phyloP scores from a whole-genome alignment of 2,113 vertebrate species.

The Nibea coibor region DNA sequence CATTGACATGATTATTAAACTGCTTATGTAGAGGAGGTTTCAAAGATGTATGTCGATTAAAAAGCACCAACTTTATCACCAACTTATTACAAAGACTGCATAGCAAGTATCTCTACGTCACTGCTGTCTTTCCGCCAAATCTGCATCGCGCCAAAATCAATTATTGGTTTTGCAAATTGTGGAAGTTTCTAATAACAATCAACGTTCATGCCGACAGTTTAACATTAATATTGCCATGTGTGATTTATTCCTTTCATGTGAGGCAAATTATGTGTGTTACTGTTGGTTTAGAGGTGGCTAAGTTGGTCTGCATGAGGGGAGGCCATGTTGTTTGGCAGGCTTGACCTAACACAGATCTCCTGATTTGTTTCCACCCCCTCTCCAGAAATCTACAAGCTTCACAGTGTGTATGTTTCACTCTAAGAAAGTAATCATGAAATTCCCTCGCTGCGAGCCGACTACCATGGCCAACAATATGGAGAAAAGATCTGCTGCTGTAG shows the following conservation, averaged over 20 bases:
- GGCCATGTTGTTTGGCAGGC: neutral
- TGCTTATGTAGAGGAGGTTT: too few relatives aligned
- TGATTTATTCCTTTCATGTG: neutral
- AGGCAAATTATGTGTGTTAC: neutral
- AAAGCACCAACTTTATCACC: too few relatives aligned
- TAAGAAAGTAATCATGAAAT: conserved; percentile 67
- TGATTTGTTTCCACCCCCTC: neutral
- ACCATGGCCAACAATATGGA: conserved; percentile 41
- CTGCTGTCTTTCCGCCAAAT: conserved; percentile 61
- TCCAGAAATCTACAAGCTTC: conserved; percentile 15
- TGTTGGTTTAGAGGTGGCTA: neutral
- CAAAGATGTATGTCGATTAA: neutral
- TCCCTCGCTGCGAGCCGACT: conserved; percentile 21
- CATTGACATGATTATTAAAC: rapidly evolving
- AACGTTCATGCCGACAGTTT: rapidly evolving
- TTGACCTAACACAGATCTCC: neutral
- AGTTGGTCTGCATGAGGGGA: neutral
- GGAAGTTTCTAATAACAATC: too few relatives aligned
- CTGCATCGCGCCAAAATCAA: conserved; percentile 63
- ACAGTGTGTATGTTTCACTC: neutral
- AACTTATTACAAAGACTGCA: neutral
- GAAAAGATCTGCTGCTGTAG: conserved; percentile 19
- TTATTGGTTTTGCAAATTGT: neutral
- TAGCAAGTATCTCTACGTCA: conserved; percentile 5
- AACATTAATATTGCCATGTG: rapidly evolving